A percentile compares a stretch with the other conserved stretches of the same genome.
phyloP scores from a whole-genome alignment of 2,113 vertebrate genomes.

The Empidonax alnorum region DNA sequence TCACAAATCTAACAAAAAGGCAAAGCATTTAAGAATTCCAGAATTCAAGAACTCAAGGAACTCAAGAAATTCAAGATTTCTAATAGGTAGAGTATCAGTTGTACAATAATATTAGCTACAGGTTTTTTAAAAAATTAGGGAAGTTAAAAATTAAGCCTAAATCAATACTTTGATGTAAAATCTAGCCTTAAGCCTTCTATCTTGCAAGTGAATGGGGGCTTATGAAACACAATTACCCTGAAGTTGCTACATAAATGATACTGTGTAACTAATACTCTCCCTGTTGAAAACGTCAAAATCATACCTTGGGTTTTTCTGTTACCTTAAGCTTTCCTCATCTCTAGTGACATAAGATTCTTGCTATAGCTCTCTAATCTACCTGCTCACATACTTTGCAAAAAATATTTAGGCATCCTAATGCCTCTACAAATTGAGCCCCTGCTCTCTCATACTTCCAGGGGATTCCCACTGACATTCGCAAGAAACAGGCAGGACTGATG shows the following conservation, averaged over 20 bases:
- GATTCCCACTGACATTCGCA: fast-evolving
- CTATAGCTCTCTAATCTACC: background rate
- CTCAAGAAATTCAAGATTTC: background rate
- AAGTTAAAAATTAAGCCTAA: background rate
- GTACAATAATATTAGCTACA: background rate
- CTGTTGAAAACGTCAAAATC: background rate
- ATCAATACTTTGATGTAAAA: background rate
- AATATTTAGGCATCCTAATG: background rate
- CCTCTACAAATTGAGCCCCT: background rate
- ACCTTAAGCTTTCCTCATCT: background rate
- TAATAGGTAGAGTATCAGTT: background rate
- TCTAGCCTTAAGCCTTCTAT: background rate
- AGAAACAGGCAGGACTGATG: background rate
- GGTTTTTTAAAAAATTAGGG: background rate
- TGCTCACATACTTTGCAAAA: background rate
- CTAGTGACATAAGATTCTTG: background rate
- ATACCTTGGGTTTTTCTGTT: background rate
- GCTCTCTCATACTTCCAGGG: background rate
- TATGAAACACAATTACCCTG: background rate
- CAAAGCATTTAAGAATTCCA: background rate
- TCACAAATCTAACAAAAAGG: background rate
- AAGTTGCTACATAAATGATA: background rate
- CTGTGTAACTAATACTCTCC: background rate
- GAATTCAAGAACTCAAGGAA: background rate
- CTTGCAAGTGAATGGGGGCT: background rate